Evolutionary conservation across 2,797 vertebrate species (phyloP).

Genomic region (Neomorphus geoffroyi): DNA sequence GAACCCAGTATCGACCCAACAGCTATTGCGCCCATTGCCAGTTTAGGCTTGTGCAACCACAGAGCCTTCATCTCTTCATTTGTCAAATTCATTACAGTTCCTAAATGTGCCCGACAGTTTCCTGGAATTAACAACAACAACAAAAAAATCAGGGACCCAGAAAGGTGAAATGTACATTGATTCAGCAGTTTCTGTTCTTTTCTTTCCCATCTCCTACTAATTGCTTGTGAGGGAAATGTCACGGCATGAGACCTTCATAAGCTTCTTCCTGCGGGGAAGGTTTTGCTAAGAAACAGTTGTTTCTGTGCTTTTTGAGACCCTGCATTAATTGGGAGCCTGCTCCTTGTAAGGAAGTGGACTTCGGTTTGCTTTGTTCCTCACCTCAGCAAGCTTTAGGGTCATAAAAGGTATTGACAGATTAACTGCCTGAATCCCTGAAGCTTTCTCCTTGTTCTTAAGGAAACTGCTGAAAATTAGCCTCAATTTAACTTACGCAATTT

Average conservation of each 20-base stretch:
- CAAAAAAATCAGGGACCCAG: neutral
- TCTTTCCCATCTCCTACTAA: conserved; percentile 28
- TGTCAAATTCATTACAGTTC: neutral
- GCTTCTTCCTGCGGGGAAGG: neutral
- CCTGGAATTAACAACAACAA: neutral
- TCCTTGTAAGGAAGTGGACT: conserved; percentile 40
- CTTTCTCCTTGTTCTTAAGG: conserved; percentile 14
- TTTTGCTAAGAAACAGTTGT: conserved; percentile 28
- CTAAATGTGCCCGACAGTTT: neutral
- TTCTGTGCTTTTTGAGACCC: conserved; percentile 41
- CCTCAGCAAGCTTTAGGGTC: neutral
- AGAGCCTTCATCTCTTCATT: neutral
- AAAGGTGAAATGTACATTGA: neutral
- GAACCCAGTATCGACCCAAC: neutral
- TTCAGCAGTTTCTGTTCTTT: conserved; percentile 21
- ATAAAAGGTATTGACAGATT: conserved; percentile 11
- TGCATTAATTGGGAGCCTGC: conserved; percentile 37
- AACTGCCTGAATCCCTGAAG: neutral
- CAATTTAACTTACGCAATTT: neutral
- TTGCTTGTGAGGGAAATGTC: conserved; percentile 50
- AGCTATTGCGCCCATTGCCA: neutral
- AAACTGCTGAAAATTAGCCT: conserved; percentile 14
- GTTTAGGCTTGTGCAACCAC: neutral
- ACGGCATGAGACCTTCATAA: conserved; percentile 3
- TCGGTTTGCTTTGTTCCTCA: conserved; percentile 41